phyloP scores from a whole-genome alignment of 2,797 vertebrate species.

The Furcifer pardalis region DNA sequence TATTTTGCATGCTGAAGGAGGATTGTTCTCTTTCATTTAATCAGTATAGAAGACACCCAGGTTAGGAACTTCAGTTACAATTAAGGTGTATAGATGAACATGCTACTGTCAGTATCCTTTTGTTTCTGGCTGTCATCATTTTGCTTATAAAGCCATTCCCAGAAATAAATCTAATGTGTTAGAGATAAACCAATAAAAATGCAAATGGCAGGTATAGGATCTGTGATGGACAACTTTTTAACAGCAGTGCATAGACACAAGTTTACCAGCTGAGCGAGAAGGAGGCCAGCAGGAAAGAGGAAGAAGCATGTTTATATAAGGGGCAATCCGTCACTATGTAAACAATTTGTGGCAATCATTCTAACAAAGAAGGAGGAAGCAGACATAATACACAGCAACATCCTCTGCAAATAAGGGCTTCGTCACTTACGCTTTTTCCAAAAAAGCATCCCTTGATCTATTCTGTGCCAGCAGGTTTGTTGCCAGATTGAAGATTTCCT shows the following conservation, averaged over 20 bases:
- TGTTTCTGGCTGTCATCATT: background rate
- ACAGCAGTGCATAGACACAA: background rate
- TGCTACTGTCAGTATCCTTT: background rate
- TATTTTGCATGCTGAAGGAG: too few species aligned
- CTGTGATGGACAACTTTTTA: background rate
- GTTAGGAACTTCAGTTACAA: too few species aligned
- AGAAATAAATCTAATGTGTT: background rate
- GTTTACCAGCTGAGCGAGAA: background rate
- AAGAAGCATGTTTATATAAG: constrained; percentile 68
- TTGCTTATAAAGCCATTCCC: background rate
- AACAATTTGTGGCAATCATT: constrained; percentile 69
- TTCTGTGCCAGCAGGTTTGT: constrained; percentile 96
- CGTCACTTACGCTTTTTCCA: constrained; percentile 93
- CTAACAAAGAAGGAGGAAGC: constrained; percentile 68
- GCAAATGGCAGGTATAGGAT: background rate
- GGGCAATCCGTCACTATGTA: constrained; percentile 58
- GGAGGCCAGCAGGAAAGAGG: constrained; percentile 53
- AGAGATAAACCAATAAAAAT: background rate
- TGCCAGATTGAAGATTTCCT: constrained; percentile 93
- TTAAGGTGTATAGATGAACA: too few species aligned
- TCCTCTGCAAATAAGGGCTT: constrained; percentile 44
- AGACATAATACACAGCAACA: constrained; percentile 65
- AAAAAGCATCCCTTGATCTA: constrained; percentile 93
- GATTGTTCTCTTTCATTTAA: too few species aligned
- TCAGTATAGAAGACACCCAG: too few species aligned